A percentile compares a stretch with the other conserved stretches of the same genome.
These are phyloP conservation scores for Penelope pileata DNA, from an alignment of 2,113 vertebrate genomes.

Conservation along the genomic window DNA sequence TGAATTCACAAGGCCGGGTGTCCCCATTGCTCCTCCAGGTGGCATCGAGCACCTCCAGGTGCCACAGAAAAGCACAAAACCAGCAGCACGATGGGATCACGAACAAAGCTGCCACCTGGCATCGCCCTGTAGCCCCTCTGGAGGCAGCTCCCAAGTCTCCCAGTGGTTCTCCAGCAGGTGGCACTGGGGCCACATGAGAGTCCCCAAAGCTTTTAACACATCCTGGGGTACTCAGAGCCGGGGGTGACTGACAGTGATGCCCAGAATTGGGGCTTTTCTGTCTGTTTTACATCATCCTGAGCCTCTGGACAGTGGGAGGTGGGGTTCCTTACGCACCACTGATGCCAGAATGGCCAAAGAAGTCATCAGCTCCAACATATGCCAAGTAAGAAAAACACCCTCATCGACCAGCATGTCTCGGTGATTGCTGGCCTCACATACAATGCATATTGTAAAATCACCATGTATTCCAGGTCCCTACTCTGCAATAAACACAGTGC, in stretches of 20 bases:
- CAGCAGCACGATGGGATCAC: fast-evolving
- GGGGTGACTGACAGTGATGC: neutral
- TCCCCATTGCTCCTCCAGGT: fast-evolving
- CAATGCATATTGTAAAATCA: fast-evolving
- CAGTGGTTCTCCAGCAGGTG: constrained; percentile 40
- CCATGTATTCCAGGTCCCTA: neutral
- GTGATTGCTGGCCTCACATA: neutral
- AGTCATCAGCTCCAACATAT: neutral
- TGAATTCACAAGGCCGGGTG: fast-evolving
- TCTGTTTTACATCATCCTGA: neutral
- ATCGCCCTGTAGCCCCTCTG: too few relatives aligned
- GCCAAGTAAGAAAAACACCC: neutral
- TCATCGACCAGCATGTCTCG: neutral
- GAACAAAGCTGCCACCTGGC: fast-evolving
- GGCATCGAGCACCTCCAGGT: fast-evolving
- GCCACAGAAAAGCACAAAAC: neutral
- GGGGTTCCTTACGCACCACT: fast-evolving
- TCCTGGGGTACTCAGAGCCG: neutral
- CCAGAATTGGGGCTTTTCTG: fast-evolving
- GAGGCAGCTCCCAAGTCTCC: neutral
- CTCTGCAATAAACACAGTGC: fast-evolving
- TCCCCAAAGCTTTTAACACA: neutral
- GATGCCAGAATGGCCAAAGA: neutral
- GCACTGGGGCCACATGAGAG: neutral
- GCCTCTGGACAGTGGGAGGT: neutral